Percentiles rank a stretch among this genome's conserved stretches.
Evolutionary conservation across 35 echinoderm and acorn worm species (phyloP).

Genomic region (Chiridota heheva): DNA sequence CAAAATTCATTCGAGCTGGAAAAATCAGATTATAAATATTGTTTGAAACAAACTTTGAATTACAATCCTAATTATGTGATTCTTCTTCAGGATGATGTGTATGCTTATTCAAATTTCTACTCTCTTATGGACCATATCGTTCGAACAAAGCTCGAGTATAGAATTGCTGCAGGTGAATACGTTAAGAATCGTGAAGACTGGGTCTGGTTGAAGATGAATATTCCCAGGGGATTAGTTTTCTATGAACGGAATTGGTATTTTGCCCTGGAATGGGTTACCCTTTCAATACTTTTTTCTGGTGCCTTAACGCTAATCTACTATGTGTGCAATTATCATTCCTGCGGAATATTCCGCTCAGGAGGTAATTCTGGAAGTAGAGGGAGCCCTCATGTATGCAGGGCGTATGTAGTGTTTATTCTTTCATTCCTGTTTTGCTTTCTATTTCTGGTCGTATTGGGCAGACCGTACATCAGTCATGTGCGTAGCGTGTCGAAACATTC

Average conservation of each 20-base stretch:
- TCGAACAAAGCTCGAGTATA: constrained; percentile 50
- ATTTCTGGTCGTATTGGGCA: constrained; percentile 36
- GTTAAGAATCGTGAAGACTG: constrained; percentile 45
- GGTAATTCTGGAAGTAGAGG: not conserved
- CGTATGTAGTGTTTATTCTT: constrained; percentile 48
- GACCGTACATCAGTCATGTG: constrained; percentile 46
- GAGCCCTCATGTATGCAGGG: not conserved
- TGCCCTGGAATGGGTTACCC: constrained; percentile 69
- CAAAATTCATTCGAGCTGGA: constrained; percentile 39
- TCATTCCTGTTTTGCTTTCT: constrained; percentile 61
- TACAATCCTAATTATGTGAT: constrained; percentile 75
- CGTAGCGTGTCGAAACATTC: constrained; percentile 39
- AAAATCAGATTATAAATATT: constrained; percentile 76
- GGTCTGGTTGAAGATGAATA: constrained; percentile 85
- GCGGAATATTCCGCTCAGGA: no score
- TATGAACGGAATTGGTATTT: constrained; percentile 74
- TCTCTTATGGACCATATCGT: constrained; percentile 61
- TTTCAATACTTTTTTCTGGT: constrained; percentile 42
- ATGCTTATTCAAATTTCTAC: constrained; percentile 66
- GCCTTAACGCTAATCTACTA: constrained; percentile 12
- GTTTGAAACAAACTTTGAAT: constrained; percentile 44
- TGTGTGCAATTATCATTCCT: not conserved
- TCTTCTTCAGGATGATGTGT: constrained; percentile 80
- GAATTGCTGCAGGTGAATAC: constrained; percentile 22
- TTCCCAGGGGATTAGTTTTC: constrained; percentile 63